Evolutionary conservation across 2,113 vertebrate genomes (phyloP), one percentile per base, ranked within the genome.

Genomic region (Sinocyclocheilus anophthalmus): DNA sequence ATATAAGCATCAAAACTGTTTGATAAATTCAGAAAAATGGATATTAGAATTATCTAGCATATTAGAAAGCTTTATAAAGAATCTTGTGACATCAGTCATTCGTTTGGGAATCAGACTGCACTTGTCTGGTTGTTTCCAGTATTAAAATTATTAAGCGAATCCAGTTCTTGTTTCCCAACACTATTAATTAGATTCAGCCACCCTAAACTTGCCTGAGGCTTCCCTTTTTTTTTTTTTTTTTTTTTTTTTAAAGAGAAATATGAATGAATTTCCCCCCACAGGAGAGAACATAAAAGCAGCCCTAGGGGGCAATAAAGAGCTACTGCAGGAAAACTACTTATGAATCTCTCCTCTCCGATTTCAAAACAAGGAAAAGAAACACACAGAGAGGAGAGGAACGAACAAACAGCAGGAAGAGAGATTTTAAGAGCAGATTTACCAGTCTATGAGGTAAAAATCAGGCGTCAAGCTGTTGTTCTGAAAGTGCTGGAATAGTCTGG

Each of bases 371-470:
- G 61, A 80, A 45, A 63, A 24, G 20, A 61, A 63, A 48, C 3
- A 63, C 57, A 63, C 57, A 61, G 22, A 67, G 16, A 53, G 8
- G 13, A 78, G 59, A 65, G n/a, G 3, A 81, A 42, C 13, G 37
- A 69, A 45, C 37, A n/a, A n/a, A 53, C 22, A 85, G 30, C 57
- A 79, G 14, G 33, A 39, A 57, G 30, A 76, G 83, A 76, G 42
- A 76, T 76, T 63, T 76, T 30, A 48, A 81, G 13, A 26, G 61
- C 79, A 48, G 7, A 90, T 92, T 95, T 94, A 99, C 98, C 98
- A 99, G 94, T 99, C 98, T 92, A 99, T 99, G 93, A 99, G 96
- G 87, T 99, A 99, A 92, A 99, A 97, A 91, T 99, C 98, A 86
- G 98, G 97, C 88, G 97, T 99, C 92, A 99, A 94, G 94, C 92